These are phyloP conservation scores for Luffia ferchaultella DNA, from an alignment of 2,888 invertebrate species.

Conservation along the genomic window DNA sequence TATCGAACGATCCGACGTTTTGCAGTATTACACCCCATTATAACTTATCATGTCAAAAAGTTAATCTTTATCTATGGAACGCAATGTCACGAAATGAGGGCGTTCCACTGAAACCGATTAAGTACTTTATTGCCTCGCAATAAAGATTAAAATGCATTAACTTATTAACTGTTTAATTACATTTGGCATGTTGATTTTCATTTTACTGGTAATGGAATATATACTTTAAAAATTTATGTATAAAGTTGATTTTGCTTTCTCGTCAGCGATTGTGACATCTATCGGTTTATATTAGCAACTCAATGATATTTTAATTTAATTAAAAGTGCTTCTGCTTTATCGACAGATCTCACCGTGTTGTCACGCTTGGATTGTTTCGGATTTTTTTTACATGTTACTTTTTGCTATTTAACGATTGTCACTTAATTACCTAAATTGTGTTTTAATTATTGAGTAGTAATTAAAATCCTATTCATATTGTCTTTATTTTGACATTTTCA, in stretches of 20 bases:
- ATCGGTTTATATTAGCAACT: neutral
- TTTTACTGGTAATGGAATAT: neutral
- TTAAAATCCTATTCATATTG: too few species aligned
- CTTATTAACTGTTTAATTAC: conserved; percentile 46
- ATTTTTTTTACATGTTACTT: conserved; percentile 30
- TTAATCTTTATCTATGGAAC: too few species aligned
- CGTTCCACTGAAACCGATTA: too few species aligned
- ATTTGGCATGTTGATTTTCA: neutral
- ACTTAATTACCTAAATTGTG: neutral
- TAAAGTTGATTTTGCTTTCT: neutral
- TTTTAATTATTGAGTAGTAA: neutral
- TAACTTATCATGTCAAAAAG: too few species aligned
- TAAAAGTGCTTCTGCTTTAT: conserved; percentile 51
- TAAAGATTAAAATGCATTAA: conserved; percentile 59
- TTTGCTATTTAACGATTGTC: neutral
- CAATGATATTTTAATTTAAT: conserved; percentile 58
- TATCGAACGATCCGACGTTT: too few species aligned
- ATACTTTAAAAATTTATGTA: neutral
- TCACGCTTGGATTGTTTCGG: conserved; percentile 41
- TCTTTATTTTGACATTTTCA: too few species aligned
- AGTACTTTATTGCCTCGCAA: conserved; percentile 47
- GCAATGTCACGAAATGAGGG: too few species aligned
- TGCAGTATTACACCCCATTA: too few species aligned
- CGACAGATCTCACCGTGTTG: conserved; percentile 45
- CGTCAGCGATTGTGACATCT: neutral